Evolutionary conservation across 2,113 vertebrate species (phyloP).

Genomic region (Salvelinus sp.): DNA sequence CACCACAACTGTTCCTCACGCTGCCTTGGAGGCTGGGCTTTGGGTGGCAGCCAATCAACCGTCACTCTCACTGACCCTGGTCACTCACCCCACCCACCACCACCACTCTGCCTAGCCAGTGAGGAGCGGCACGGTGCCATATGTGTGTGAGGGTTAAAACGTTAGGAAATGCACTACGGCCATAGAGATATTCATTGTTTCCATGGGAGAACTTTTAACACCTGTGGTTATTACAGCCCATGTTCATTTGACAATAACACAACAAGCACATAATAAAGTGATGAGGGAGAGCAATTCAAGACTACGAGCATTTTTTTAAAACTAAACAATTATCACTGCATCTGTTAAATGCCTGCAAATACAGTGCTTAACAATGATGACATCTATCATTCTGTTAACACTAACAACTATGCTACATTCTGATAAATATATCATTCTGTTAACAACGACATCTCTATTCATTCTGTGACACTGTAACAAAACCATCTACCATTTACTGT

Average conservation of each 20-base stretch:
- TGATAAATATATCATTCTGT: too few species aligned
- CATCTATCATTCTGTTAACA: slow-evolving; percentile 65
- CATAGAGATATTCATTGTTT: too few species aligned
- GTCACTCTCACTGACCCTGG: neutral
- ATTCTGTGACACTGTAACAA: too few species aligned
- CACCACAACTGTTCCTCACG: slow-evolving; percentile 40
- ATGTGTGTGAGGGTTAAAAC: neutral
- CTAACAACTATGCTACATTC: too few species aligned
- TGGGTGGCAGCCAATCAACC: slow-evolving; percentile 48
- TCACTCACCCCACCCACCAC: neutral
- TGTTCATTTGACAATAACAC: slow-evolving; percentile 45
- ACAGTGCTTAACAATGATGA: slow-evolving; percentile 63
- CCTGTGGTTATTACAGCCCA: slow-evolving; percentile 4
- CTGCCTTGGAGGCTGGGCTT: slow-evolving; percentile 37
- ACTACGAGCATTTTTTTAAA: slow-evolving; percentile 19
- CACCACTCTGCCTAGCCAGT: neutral
- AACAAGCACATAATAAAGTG: slow-evolving; percentile 30
- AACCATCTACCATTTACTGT: too few species aligned
- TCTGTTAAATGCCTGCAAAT: slow-evolving; percentile 48
- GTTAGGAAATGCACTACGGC: too few species aligned
- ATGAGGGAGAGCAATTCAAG: slow-evolving; percentile 40
- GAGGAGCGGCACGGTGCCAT: neutral
- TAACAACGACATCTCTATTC: too few species aligned
- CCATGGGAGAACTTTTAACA: slow-evolving; percentile 12
- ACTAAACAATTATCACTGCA: slow-evolving; percentile 54